phyloP scores from a whole-genome alignment of 30 jellyfish, hydroid and myxozoan genomes.

The Sanderia malayensis region DNA sequence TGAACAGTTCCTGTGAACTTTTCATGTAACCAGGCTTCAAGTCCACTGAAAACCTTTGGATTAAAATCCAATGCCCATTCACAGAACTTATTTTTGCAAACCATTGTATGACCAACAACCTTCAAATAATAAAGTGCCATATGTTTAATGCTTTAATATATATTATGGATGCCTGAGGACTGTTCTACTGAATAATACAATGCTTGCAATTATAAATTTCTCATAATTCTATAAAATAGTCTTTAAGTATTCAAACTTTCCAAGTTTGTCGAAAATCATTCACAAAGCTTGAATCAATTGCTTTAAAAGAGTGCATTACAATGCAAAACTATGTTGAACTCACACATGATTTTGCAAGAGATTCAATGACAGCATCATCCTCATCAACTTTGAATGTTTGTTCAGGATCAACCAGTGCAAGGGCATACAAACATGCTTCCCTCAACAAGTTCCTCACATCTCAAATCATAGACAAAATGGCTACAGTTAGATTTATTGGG shows the following conservation, averaged over 20 bases:
- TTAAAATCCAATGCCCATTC: constrained; percentile 55
- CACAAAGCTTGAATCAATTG: too few relatives aligned
- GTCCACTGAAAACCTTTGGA: constrained; percentile 69
- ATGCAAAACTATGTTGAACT: constrained; percentile 1
- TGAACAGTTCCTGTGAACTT: constrained; percentile 49
- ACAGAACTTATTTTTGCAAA: constrained; percentile 36
- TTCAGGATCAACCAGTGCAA: constrained; percentile 34
- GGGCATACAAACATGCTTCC: constrained; percentile 50
- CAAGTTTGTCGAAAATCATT: too few relatives aligned
- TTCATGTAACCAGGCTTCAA: constrained; percentile 80
- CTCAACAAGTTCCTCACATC: constrained; percentile 37
- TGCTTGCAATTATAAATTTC: too few relatives aligned
- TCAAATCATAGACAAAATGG: background rate
- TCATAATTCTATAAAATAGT: too few relatives aligned
- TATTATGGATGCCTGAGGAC: too few relatives aligned
- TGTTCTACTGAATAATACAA: too few relatives aligned
- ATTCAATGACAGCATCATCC: constrained; percentile 43
- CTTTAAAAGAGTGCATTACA: too few relatives aligned
- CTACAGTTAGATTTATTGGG: too few relatives aligned
- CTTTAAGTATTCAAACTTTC: too few relatives aligned
- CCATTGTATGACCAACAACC: constrained; percentile 41
- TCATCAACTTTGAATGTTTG: constrained; percentile 10
- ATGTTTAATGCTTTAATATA: too few relatives aligned
- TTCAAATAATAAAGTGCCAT: constrained; percentile 2
- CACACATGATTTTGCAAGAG: constrained; percentile 67